These are phyloP conservation scores for Proisotoma minuta DNA, from an alignment of 2,888 invertebrate species.

Conservation along the genomic window DNA sequence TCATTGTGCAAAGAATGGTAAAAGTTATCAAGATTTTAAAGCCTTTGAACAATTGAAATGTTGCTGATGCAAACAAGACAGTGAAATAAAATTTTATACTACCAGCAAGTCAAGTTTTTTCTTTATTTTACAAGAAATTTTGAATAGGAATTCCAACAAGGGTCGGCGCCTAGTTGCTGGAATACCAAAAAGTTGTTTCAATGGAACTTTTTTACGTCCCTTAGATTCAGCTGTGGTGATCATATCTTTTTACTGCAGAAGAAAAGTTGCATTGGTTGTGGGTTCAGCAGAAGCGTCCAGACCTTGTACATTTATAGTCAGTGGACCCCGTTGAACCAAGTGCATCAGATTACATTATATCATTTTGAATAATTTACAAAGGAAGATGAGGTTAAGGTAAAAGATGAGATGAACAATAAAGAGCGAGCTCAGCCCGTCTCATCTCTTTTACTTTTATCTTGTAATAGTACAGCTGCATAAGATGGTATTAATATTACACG, in stretches of 20 bases:
- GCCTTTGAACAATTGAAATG: neutral
- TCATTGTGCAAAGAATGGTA: too few relatives aligned
- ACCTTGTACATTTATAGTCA: too few relatives aligned
- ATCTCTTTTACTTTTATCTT: too few relatives aligned
- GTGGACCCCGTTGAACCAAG: neutral
- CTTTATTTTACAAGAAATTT: neutral
- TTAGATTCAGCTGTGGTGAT: neutral
- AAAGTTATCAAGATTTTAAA: neutral
- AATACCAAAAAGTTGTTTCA: neutral
- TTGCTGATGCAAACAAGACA: neutral
- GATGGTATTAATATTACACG: neutral
- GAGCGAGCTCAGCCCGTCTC: neutral
- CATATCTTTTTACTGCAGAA: neutral
- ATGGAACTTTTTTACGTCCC: neutral
- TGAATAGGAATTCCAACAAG: conserved; percentile 14
- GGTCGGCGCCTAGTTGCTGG: conserved; percentile 10
- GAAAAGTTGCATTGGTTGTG: too few relatives aligned
- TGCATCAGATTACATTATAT: conserved; percentile 11
- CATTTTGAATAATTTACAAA: conserved; percentile 10
- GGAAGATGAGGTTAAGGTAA: neutral
- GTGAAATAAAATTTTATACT: neutral
- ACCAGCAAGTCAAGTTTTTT: neutral
- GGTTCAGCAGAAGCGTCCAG: too few relatives aligned
- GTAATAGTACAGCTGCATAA: too few relatives aligned
- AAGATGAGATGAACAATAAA: neutral